Conservation (phyloP, 2,113 vertebrate genomes). For the Neotoma lepida region DNA sequence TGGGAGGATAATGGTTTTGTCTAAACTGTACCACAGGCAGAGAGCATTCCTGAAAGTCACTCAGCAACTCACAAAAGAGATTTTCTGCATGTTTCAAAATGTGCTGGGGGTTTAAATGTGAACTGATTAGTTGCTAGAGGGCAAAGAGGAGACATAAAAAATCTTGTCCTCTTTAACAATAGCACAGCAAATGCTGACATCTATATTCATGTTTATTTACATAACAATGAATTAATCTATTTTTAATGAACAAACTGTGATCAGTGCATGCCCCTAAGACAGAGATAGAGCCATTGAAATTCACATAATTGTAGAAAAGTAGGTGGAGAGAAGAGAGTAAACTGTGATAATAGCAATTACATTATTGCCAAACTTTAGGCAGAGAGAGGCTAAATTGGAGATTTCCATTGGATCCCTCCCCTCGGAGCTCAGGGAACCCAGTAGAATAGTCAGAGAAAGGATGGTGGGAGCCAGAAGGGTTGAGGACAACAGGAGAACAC, state of each 20-base stretch:
- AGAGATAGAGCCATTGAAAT: not conserved
- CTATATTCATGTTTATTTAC: not conserved
- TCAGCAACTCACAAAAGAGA: constrained; percentile 75
- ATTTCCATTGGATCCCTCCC: not conserved
- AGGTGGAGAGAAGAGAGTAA: not conserved
- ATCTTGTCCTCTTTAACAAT: not conserved
- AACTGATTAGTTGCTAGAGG: constrained; percentile 62
- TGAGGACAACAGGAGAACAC: not conserved
- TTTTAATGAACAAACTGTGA: not conserved
- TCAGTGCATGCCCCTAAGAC: not conserved
- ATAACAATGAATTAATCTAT: not conserved
- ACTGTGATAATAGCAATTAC: not conserved
- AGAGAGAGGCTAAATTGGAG: not conserved
- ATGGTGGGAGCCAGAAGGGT: no score
- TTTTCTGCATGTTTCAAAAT: constrained; percentile 72
- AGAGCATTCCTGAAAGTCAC: constrained; percentile 81
- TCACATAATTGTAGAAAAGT: not conserved
- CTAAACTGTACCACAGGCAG: constrained; percentile 78
- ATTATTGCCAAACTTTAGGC: not conserved
- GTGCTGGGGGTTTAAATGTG: constrained; percentile 54
- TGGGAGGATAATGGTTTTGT: constrained; percentile 78
- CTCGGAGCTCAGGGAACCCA: not conserved
- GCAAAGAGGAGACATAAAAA: not conserved
- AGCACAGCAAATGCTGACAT: not conserved
- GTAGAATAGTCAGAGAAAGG: no score